These are phyloP conservation scores for Linyphia triangularis DNA, from an alignment of 2,888 invertebrate genomes.

Conservation along the genomic window DNA sequence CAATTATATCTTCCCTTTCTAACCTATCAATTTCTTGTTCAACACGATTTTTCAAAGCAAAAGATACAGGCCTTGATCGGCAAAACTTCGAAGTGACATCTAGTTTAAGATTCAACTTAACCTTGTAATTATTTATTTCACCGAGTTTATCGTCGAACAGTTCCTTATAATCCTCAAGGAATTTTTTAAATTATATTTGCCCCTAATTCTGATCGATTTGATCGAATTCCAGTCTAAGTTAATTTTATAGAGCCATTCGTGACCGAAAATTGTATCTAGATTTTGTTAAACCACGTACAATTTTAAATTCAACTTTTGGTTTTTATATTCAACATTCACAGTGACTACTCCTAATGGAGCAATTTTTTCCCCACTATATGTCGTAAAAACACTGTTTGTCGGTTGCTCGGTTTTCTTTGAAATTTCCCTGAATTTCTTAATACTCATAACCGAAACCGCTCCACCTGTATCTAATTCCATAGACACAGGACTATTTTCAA, in stretches of 20 bases:
- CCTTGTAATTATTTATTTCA: neutral
- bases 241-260: neutral
- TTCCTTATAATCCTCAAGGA: neutral
- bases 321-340: neutral
- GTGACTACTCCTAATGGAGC: neutral
- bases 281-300: neutral
- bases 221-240: neutral
- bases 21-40: neutral
- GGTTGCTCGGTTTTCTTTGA: neutral
- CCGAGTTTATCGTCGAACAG: neutral
- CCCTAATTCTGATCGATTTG: neutral
- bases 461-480: neutral
- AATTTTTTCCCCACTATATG: neutral
- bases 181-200: neutral
- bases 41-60: neutral
- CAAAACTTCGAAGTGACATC: neutral
- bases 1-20: conserved; percentile 17
- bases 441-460: neutral
- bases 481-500: neutral
- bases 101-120: neutral
- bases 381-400: neutral
- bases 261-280: neutral
- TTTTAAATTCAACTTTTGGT: neutral
- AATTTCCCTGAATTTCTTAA: neutral
- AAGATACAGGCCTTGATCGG: neutral